Percentiles rank a stretch among this genome's conserved stretches.
These are phyloP conservation scores for Chaetoderma sp. DNA, from an alignment of 2,888 invertebrate species.

Conservation along the genomic window DNA sequence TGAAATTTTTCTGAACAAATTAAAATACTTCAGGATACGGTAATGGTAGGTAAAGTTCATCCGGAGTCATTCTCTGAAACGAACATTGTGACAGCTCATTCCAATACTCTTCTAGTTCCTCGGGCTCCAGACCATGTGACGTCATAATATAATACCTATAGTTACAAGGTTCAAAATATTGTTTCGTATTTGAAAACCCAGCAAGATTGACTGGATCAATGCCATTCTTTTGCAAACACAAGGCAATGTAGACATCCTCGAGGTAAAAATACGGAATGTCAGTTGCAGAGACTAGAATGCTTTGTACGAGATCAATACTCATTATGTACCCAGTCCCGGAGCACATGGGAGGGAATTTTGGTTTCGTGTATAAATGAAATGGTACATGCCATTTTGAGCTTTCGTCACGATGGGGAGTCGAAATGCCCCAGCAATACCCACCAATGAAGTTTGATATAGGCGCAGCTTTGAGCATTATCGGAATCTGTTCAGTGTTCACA, in stretches of 20 bases:
- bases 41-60: conserved; percentile 27
- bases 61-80: conserved; percentile 16
- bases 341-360: conserved; percentile 43
- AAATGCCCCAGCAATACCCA: conserved; percentile 50
- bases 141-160: conserved; percentile 46
- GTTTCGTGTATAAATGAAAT: conserved; percentile 34
- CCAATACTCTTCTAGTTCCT: conserved; percentile 36
- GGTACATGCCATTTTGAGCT: conserved; percentile 54
- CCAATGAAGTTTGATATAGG: conserved; percentile 43
- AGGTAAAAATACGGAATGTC: conserved; percentile 55
- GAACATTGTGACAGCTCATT: conserved; percentile 28
- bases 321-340: conserved; percentile 55
- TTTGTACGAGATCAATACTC: conserved; percentile 39
- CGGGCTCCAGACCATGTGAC: conserved; percentile 39
- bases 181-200: conserved; percentile 44
- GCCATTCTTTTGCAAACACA: conserved; percentile 44
- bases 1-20: too few relatives aligned
- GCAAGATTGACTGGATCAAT: conserved; percentile 36
- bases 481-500: conserved; percentile 47
- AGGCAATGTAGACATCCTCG: conserved; percentile 54
- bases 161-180: conserved; percentile 39
- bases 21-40: conserved; percentile 30
- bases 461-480: conserved; percentile 40
- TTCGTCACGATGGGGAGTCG: conserved; percentile 43
- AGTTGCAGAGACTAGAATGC: conserved; percentile 37